Evolutionary conservation across 2,888 invertebrate genomes (phyloP).

Genomic region (Linyphia triangularis): DNA sequence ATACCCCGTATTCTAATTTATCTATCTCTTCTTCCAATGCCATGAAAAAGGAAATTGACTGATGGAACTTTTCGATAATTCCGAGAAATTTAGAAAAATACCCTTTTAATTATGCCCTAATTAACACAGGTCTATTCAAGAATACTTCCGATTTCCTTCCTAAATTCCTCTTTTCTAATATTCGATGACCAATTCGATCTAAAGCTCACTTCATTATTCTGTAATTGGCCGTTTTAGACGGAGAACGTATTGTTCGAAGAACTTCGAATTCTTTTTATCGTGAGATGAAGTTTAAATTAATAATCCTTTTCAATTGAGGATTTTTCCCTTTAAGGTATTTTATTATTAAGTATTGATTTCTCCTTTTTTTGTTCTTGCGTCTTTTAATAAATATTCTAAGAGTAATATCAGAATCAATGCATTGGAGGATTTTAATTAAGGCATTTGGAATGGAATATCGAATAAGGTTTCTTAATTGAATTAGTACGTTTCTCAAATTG

Average conservation of each 20-base stretch:
- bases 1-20: background rate
- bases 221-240: constrained; percentile 39
- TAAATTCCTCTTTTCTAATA: constrained; percentile 16
- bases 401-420: background rate
- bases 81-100: constrained; percentile 12
- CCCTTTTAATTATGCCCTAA: constrained; percentile 55
- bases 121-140: constrained; percentile 26
- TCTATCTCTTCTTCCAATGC: background rate
- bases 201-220: constrained; percentile 43
- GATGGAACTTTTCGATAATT: background rate
- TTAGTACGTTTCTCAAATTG: background rate
- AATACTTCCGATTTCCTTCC: constrained; percentile 27
- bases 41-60: background rate
- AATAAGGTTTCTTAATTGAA: constrained; percentile 1
- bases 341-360: constrained; percentile 6
- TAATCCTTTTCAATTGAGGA: constrained; percentile 26
- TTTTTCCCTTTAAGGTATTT: constrained; percentile 2
- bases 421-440: constrained; percentile 31
- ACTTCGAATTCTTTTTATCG: constrained; percentile 29
- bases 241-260: constrained; percentile 22
- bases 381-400: background rate
- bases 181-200: constrained; percentile 9
- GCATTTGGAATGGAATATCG: constrained; percentile 1
- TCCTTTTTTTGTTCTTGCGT: background rate
- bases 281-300: constrained; percentile 46